Percentiles rank a stretch among this genome's conserved stretches.
Conservation (phyloP, 2,113 vertebrate species). For the Micronycteris hirsuta region DNA sequence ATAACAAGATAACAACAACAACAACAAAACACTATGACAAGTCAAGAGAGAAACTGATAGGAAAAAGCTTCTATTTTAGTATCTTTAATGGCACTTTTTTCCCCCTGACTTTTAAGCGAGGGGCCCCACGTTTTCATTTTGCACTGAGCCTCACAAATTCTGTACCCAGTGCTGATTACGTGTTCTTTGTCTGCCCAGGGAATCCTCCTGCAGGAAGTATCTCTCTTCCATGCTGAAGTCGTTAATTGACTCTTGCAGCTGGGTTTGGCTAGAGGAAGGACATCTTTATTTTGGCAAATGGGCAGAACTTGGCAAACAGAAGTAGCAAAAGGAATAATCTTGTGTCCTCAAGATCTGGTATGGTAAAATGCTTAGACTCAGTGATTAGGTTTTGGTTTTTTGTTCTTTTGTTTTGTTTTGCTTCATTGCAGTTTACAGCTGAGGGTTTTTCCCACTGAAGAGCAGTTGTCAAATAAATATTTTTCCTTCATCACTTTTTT, state of each 20-base stretch:
- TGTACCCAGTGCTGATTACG: neutral
- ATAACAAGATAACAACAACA: neutral
- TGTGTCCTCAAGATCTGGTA: neutral
- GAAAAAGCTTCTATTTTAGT: neutral
- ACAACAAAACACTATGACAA: neutral
- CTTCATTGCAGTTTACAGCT: slow-evolving; percentile 29
- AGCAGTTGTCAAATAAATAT: slow-evolving; percentile 49
- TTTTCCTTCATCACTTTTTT: slow-evolving; percentile 53
- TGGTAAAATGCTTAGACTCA: slow-evolving; percentile 30
- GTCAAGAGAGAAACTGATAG: neutral
- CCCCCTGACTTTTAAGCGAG: neutral
- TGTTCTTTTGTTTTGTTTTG: neutral
- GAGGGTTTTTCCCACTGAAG: slow-evolving; percentile 42
- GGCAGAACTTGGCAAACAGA: slow-evolving; percentile 52
- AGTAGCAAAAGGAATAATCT: slow-evolving; percentile 46
- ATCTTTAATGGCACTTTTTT: neutral
- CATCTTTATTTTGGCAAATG: slow-evolving; percentile 72
- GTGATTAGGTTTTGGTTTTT: neutral
- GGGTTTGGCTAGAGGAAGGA: slow-evolving; percentile 31
- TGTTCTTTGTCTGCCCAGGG: neutral
- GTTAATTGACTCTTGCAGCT: slow-evolving; percentile 46
- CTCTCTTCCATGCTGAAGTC: slow-evolving; percentile 62
- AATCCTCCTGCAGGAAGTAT: slow-evolving; percentile 40
- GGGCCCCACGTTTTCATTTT: neutral
- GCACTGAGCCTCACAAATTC: neutral